Evolutionary conservation across 1,140 invertebrate genomes (phyloP), one percentile per base, ranked within the genome.

Genomic region (Atta cephalotes): DNA sequence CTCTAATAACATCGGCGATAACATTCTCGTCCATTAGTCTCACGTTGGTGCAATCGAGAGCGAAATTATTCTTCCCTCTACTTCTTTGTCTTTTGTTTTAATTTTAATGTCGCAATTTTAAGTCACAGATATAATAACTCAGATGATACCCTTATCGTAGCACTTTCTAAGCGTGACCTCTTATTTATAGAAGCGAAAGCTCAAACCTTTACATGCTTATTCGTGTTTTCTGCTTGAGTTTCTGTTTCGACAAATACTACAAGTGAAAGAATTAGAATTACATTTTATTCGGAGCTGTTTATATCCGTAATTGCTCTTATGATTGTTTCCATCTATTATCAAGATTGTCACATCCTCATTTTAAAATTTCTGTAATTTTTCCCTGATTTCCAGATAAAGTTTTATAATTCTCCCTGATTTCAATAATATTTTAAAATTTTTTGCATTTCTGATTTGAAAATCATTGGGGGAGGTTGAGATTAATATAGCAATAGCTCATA

Each of bases 181-280:
- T 78, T 65, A 65, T 65, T 65, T 65, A n/a, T 49, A 49, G 58
- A 78, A 49, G 25, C 76, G 58, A 63, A 78, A 78, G 39, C 58
- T 45, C 60, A 39, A 78, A 74, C 4, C 35, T 39, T 76, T 3
- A 25, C 2, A 76, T n/a, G n/a, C n/a, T 76, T 39, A 21, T 6
- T 39, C 53, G 12, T 35, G n/a, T 21, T 6, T 76, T 58, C 6
- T 45, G 66, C 66, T 25, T 21, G 10, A 49, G 21, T 49, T 35
- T 74, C 53, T 58, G 12, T 58, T 58, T 60, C 14, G 56, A 25
- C 31, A 74, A 21, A 25, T 76, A 2, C 14, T 76, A 2, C 14
- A 25, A 25, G 21, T 62, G 7, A 62, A 76, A 25, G 35, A 12
- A 60, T 60, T 45, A 25, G 56, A 25, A 25, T 6, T 25, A 35